Evolutionary conservation across 2,797 vertebrate species (phyloP), one percentile per base, ranked within the genome.

Genomic region (Octomys mimax): DNA sequence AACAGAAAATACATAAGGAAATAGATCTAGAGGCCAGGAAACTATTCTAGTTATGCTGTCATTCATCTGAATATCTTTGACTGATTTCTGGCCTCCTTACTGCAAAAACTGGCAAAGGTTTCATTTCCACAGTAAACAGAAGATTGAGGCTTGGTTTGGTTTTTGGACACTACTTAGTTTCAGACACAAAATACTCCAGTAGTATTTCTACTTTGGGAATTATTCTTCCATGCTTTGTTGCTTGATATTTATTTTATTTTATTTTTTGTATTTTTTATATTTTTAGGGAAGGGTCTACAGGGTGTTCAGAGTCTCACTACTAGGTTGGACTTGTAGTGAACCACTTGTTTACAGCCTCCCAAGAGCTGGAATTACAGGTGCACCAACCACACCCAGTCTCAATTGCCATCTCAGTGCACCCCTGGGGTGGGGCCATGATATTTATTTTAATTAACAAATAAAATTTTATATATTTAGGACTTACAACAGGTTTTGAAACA

Each of bases 81-180:
- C 78, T 73, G 18, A 82, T 6, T 84, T 95, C 36, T 86, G 62
- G 49, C 91, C 28, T 95, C 16, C 36, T 83, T 95, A 57, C 36
- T 86, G 16, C 14, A 92, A 73, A 93, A 11, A 52, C 28, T 79
- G 33, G 52, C 18, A 89, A 26, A 80, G 57, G 6, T 33, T 90
- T 42, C 89, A 66, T 89, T 90, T 86, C 14, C n/a, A 73, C 6
- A 92, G 4, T 83, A 91, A 80, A 46, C 70, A 19, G 66, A 80
- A n/a, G 31, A 92, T 87, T 93, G n/a, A 33, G 16, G 21, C 33
- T 33, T 54, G 28, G 28, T 75, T 73, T 73, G 64, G 42, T 64
- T 88, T 52, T 78, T 52, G 49, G 49, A 59, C 16, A 75, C 46
- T 64, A 66, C 33, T 79, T 83, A 62, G 39, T 62, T 83, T 62